Percentiles rank a stretch among this genome's conserved stretches.
These are phyloP conservation scores for Amblyraja radiata DNA, from an alignment of 2,797 vertebrate genomes.

Conservation along the genomic window DNA sequence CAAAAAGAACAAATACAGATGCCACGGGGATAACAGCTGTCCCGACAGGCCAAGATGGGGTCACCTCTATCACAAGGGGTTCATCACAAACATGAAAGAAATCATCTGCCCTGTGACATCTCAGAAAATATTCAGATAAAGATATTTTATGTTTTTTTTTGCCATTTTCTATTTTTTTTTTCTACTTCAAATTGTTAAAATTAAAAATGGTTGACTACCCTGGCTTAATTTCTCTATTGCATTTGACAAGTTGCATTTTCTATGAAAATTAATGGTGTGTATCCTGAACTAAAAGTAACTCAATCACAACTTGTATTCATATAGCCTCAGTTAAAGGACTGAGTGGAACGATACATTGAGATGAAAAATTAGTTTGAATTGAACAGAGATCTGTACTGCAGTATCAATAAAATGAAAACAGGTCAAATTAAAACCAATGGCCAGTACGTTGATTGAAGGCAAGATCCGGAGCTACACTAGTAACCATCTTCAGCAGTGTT, in stretches of 20 bases:
- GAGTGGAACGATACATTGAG: neutral
- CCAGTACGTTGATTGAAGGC: neutral
- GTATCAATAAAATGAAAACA: neutral
- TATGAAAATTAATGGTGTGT: neutral
- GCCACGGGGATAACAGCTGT: constrained; percentile 49
- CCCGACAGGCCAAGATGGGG: constrained; percentile 44
- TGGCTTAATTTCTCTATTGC: neutral
- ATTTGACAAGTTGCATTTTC: neutral
- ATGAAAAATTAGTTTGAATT: neutral
- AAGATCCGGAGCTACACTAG: neutral
- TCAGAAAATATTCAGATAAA: neutral
- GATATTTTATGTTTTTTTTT: neutral
- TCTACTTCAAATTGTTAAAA: neutral
- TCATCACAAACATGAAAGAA: constrained; percentile 59
- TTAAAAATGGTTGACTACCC: neutral
- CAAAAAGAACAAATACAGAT: constrained; percentile 59
- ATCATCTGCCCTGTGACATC: constrained; percentile 54
- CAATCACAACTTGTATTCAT: neutral
- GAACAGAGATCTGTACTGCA: neutral
- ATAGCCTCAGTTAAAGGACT: neutral
- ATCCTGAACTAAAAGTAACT: neutral
- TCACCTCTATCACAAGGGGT: constrained; percentile 60
- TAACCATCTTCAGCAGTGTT: too few species aligned
- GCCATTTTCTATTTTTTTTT: neutral
- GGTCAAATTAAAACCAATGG: neutral